phyloP scores from a whole-genome alignment of 2,797 vertebrate species.

The Simalia tracyae region DNA sequence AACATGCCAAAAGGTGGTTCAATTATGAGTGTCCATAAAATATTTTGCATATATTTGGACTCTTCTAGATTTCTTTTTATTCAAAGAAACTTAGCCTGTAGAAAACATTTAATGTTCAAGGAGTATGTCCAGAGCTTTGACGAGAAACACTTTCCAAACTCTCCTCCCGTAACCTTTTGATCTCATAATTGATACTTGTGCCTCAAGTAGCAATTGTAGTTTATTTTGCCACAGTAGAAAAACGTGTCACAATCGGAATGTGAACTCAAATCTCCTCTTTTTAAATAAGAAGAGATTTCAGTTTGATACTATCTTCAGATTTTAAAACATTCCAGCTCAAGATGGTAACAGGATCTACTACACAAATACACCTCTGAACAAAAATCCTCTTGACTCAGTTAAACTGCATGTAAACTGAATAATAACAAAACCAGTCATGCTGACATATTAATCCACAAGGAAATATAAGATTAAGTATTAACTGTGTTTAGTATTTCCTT shows the following conservation, averaged over 20 bases:
- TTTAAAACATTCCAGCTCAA: not conserved
- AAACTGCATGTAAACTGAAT: not conserved
- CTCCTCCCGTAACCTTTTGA: not conserved
- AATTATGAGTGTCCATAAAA: not conserved
- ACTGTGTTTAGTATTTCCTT: not conserved
- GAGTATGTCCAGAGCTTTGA: not conserved
- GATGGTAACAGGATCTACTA: not conserved
- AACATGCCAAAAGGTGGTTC: not conserved
- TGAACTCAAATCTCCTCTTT: not conserved
- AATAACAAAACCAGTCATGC: not conserved
- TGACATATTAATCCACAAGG: slow-evolving; percentile 6
- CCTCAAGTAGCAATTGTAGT: not conserved
- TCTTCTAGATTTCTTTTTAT: not conserved
- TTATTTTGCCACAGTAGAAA: not conserved
- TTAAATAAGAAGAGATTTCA: not conserved
- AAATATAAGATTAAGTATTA: slow-evolving; percentile 23
- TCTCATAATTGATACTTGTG: not conserved
- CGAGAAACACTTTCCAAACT: not conserved
- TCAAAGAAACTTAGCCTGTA: not conserved
- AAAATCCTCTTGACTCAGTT: not conserved
- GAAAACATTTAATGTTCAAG: not conserved
- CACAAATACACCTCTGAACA: not conserved
- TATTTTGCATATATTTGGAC: not conserved
- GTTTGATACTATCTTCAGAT: not conserved
- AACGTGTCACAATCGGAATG: not conserved